These are phyloP conservation scores for Coenonympha glycerion DNA, from an alignment of 2,888 invertebrate genomes.

Conservation along the genomic window DNA sequence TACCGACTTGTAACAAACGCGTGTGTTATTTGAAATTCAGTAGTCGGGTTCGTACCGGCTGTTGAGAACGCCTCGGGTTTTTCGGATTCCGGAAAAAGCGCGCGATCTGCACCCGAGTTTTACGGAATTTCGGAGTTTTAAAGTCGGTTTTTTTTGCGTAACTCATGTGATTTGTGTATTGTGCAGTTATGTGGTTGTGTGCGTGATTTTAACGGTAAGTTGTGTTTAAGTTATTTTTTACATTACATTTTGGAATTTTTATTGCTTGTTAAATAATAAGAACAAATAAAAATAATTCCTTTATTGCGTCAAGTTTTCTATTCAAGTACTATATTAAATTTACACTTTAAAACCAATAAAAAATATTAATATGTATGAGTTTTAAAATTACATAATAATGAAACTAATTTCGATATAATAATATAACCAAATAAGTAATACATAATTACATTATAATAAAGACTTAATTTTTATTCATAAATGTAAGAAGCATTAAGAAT, in stretches of 20 bases:
- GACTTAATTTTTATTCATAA: no score
- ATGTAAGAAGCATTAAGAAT: no score
- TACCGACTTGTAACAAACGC: slow-evolving; percentile 44
- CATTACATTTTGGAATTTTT: background rate
- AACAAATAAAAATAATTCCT: background rate
- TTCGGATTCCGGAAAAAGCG: slow-evolving; percentile 17
- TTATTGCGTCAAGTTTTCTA: background rate
- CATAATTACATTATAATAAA: no score
- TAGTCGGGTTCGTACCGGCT: slow-evolving; percentile 40
- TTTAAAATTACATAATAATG: no score
- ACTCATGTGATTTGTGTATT: slow-evolving; percentile 10
- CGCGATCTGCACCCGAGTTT: slow-evolving; percentile 18
- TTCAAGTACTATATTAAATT: no score
- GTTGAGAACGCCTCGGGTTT: slow-evolving; percentile 15
- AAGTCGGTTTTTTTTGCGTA: slow-evolving; percentile 9
- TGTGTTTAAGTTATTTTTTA: slow-evolving; percentile 2
- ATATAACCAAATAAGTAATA: no score
- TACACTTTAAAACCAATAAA: no score
- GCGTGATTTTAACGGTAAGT: slow-evolving; percentile 17
- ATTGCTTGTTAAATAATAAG: background rate
- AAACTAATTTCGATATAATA: no score
- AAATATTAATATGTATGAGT: no score
- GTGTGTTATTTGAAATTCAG: slow-evolving; percentile 42
- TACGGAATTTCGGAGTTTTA: background rate
- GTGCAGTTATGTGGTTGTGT: slow-evolving; percentile 2